Conservation (phyloP, 2,113 vertebrate species). For the human region DNA sequence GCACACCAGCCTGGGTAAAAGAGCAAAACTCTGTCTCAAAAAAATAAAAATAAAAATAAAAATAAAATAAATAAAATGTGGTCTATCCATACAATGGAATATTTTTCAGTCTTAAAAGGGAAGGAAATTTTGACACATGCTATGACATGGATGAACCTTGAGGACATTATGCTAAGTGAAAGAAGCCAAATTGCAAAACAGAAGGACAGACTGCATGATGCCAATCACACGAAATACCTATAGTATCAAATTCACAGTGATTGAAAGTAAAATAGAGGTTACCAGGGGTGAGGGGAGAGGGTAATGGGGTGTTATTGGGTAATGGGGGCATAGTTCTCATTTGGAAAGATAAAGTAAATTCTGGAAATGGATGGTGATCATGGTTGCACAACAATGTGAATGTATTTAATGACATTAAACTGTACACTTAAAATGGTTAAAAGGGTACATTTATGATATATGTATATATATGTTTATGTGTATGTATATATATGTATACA, state of each 20-base stretch:
- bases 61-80: background rate
- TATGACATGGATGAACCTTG: background rate
- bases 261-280: background rate
- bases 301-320: background rate
- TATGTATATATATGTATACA: too few relatives aligned
- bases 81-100: background rate
- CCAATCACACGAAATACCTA: background rate
- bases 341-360: background rate
- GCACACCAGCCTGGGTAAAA: too few relatives aligned
- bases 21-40: too few relatives aligned
- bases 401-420: background rate
- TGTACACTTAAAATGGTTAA: background rate
- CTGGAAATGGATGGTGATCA: background rate
- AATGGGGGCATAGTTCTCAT: background rate
- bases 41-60: too few relatives aligned
- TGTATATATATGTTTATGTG: too few relatives aligned
- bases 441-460: background rate
- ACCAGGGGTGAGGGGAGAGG: background rate
- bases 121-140: background rate
- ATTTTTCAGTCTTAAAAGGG: background rate
- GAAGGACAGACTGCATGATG: background rate
- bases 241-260: background rate
- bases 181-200: background rate
- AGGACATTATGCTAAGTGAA: background rate
- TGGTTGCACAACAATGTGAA: background rate